Evolutionary conservation across 2,888 invertebrate genomes (phyloP), one percentile per base, ranked within the genome.

Genomic region (Timandra comae): DNA sequence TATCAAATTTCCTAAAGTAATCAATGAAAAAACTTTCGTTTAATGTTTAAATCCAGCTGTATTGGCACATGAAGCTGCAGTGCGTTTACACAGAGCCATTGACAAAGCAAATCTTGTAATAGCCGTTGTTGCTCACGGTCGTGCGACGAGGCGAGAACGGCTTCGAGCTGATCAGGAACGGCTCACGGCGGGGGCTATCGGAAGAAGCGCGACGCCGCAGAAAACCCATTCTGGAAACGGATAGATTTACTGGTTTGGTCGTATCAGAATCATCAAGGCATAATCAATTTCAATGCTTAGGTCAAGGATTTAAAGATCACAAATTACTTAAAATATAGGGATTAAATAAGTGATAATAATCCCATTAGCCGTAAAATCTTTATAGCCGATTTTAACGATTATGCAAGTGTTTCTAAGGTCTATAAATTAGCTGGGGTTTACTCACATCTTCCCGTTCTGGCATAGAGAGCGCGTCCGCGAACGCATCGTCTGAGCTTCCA

Each of bases 51-150:
- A 76, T 75, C 73, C 70, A 73, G 73, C 69, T 51, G 27, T 12
- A 24, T 68, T 65, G 72, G 69, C 66, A 67, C 63, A 61, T 56
- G 58, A 70, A 67, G 67, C 66, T 46, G 57, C 63, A 54, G 59
- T 60, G 63, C 60, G 64, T 61, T 82, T 73, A 87, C 63, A 84
- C 77, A 74, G 79, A 81, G 81, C 84, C 86, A 81, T 87, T 86
- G 72, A 86, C 85, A 86, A 86, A 86, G 86, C 86, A 86, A 58
- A 86, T 86, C 79, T 86, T 85, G 81, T 86, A 86, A 82, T 86
- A 86, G 66, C 81, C 84, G 69, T 78, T 71, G 75, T 73, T 84
- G 81, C 82, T 85, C 84, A 88, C 89, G 69, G 86, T 86, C 52
- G 87, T 77, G 56, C 86, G 85, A 33, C 87, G 85, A 28, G 88